A percentile compares a stretch with the other conserved stretches of the same genome.
phyloP scores from a whole-genome alignment of 2,113 vertebrate genomes.

The Callionymus lyra region DNA sequence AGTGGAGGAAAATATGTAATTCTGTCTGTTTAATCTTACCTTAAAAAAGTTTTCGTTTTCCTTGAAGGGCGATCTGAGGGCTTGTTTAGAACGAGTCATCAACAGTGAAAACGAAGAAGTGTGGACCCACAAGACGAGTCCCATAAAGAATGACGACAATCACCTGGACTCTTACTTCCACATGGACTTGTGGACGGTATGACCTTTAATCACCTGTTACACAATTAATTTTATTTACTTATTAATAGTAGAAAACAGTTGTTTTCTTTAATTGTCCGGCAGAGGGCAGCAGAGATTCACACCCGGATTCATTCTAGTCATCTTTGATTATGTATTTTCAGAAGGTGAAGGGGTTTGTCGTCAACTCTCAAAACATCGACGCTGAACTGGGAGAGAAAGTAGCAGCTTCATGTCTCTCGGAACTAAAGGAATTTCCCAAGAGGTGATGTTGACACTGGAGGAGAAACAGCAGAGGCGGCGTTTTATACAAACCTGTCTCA shows the following conservation, averaged over 20 bases:
- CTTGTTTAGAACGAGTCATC: slow-evolving; percentile 26
- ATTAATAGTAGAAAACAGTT: too few relatives aligned
- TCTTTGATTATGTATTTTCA: slow-evolving; percentile 15
- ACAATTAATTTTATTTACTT: too few relatives aligned
- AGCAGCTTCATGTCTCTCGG: slow-evolving; percentile 31
- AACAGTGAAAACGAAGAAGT: slow-evolving; percentile 37
- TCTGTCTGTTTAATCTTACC: not conserved
- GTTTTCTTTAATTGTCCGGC: not conserved
- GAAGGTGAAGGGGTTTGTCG: slow-evolving; percentile 26
- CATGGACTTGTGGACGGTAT: slow-evolving; percentile 63
- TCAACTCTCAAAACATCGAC: slow-evolving; percentile 26
- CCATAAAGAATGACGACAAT: slow-evolving; percentile 37
- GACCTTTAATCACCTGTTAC: not conserved
- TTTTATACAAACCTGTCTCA: too few relatives aligned
- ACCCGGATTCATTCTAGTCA: not conserved
- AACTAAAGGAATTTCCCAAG: slow-evolving; percentile 51
- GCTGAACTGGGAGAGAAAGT: slow-evolving; percentile 44
- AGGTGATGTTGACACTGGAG: slow-evolving; percentile 25
- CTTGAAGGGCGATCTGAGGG: slow-evolving; percentile 45
- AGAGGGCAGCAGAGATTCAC: slow-evolving; percentile 15
- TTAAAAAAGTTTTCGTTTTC: not conserved
- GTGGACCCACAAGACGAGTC: slow-evolving; percentile 28
- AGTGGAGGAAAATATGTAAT: too few relatives aligned
- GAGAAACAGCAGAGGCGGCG: not conserved
- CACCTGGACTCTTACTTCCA: slow-evolving; percentile 38